Evolutionary conservation across 2,113 vertebrate species (phyloP).

Genomic region (Sitta europaea): DNA sequence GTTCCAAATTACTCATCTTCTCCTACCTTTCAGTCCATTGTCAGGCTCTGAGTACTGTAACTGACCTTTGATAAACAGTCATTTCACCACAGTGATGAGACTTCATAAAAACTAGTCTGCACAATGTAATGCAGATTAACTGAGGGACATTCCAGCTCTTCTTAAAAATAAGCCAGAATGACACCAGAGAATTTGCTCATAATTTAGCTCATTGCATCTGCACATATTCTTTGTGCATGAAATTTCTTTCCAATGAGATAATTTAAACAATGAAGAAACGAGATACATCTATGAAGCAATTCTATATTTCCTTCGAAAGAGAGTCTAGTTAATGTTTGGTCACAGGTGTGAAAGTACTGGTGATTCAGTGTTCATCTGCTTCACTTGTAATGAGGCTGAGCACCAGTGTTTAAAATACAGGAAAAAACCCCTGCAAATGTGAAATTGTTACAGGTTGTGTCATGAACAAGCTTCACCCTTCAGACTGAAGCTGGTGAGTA

Average conservation of each 20-base stretch:
- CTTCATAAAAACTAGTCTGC: slow-evolving; percentile 14
- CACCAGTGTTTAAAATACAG: background rate
- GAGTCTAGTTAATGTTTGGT: background rate
- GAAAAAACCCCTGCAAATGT: background rate
- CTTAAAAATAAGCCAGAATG: slow-evolving; percentile 45
- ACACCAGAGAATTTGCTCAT: slow-evolving; percentile 25
- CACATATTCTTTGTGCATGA: background rate
- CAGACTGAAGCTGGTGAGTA: background rate
- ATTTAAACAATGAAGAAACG: slow-evolving; percentile 42
- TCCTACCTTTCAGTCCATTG: slow-evolving; percentile 52
- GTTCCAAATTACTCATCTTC: slow-evolving; percentile 53
- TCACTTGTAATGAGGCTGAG: background rate
- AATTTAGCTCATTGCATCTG: background rate
- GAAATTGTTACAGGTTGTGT: background rate
- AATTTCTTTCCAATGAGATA: slow-evolving; percentile 27
- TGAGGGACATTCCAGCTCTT: slow-evolving; percentile 17
- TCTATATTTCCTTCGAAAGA: background rate
- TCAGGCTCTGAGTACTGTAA: slow-evolving; percentile 42
- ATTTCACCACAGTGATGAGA: slow-evolving; percentile 53
- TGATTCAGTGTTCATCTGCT: background rate
- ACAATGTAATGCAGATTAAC: slow-evolving; percentile 58
- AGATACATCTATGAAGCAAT: background rate
- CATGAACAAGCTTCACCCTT: background rate
- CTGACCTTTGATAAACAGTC: slow-evolving; percentile 62
- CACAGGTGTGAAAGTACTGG: background rate